Conservation (phyloP, 1,140 invertebrate species). For the Pseudomyrmex sp. region DNA sequence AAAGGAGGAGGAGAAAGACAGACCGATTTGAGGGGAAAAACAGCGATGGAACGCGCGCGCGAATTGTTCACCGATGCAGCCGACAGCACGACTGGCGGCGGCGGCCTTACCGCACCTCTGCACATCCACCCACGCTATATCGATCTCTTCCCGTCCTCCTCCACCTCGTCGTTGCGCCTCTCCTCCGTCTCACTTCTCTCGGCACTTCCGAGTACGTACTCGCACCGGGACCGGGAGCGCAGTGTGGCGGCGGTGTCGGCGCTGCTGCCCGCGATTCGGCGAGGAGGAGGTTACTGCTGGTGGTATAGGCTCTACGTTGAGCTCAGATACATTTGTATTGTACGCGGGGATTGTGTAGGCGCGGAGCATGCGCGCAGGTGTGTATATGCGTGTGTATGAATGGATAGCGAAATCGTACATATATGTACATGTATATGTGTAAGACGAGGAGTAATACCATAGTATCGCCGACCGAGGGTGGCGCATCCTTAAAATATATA, state of each 20-base stretch:
- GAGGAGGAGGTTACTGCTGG: conserved; percentile 26
- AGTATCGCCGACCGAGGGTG: too few relatives aligned
- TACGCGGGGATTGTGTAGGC: not conserved
- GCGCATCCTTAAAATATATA: too few relatives aligned
- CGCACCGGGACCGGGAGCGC: conserved; percentile 29
- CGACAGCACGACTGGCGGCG: conserved; percentile 81
- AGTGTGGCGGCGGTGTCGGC: conserved; percentile 34
- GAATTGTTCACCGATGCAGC: conserved; percentile 77
- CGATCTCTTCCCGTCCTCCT: conserved; percentile 78
- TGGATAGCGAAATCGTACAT: conserved; percentile 10
- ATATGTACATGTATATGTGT: not conserved
- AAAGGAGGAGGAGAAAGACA: conserved; percentile 10
- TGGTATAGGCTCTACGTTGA: conserved; percentile 41
- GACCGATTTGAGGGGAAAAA: not conserved
- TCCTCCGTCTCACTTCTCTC: conserved; percentile 8
- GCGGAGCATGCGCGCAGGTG: not conserved
- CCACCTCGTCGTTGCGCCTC: conserved; percentile 30
- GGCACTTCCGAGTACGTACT: conserved; percentile 5
- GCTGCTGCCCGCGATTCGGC: conserved; percentile 42
- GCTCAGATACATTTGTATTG: conserved; percentile 7
- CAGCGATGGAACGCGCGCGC: conserved; percentile 36
- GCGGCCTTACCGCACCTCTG: conserved; percentile 79
- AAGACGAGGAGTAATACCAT: too few relatives aligned
- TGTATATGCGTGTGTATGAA: conserved; percentile 25
- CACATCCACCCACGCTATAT: conserved; percentile 84